Evolutionary conservation across 2,888 invertebrate species (phyloP), one percentile per base, ranked within the genome.

Genomic region (Apamea sordens): DNA sequence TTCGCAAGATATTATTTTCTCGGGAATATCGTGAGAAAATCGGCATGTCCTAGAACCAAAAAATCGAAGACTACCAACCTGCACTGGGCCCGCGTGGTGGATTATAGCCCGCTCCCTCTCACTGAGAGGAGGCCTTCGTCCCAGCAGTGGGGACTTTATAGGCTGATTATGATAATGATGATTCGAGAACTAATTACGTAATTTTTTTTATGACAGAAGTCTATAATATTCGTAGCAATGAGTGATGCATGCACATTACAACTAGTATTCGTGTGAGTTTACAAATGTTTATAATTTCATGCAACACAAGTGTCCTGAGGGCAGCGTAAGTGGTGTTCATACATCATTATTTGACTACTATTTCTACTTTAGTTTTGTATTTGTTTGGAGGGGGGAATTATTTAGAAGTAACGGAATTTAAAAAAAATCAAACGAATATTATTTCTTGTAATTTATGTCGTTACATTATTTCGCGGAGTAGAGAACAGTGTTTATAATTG

Each of bases 241-340:
- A 85, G 84, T 84, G 84, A 85, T 84, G 84, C 85, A 82, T 85
- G 82, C 78, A 77, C 84, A 85, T 82, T 84, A 65, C 69, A 69
- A 50, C 82, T 67, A 65, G 76, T 72, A 56, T 75, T 82, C 74
- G 64, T 82, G 72, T 72, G 75, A 75, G 82, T 85, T 75, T 73
- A 84, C 84, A 85, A 85, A 70, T 84, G 36, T 84, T 85, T 84
- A 79, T 84, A 82, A 85, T 84, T 84, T 85, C 84, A 82, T 84
- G 84, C 84, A 84, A 83, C 84, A 73, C 84, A 77, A 84, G 84
- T 79, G 84, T 85, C 86, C 86, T 85, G 86, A 84, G 85, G 86
- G 86, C 84, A 85, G 84, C 73, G 84, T 84, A 84, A 84, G 86
- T 84, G 86, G 79, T 85, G 84, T 84, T 84, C 84, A 84, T 78